Evolutionary conservation across 2,888 invertebrate species (phyloP), one percentile per base, ranked within the genome.

Genomic region (Aphrophora alni): DNA sequence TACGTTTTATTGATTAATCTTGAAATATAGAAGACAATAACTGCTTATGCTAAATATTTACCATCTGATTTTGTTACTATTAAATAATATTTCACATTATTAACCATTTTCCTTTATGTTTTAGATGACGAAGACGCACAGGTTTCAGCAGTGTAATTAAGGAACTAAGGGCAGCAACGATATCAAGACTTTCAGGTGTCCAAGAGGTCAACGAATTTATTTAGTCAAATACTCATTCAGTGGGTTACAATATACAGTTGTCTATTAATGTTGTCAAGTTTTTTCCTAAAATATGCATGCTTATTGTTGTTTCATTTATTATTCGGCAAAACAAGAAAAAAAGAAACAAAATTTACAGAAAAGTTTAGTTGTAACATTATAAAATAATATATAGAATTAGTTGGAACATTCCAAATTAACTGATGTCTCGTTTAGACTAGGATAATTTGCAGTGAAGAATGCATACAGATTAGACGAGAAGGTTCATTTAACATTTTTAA

Each of bases 51-150:
- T n/a, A n/a, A n/a, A n/a, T n/a, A n/a, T n/a, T n/a, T n/a, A n/a
- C n/a, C n/a, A n/a, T n/a, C n/a, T n/a, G n/a, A n/a, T n/a, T n/a
- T n/a, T n/a, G n/a, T n/a, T n/a, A n/a, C n/a, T n/a, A n/a, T n/a
- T n/a, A n/a, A n/a, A n/a, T n/a, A n/a, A n/a, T n/a, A n/a, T n/a
- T n/a, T n/a, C n/a, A n/a, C n/a, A n/a, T n/a, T n/a, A 33, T 33
- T 44, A 8, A 44, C 3, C 44, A 44, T 44, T 44, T 44, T 14
- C 10, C 14, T 59, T 59, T 59, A 0, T 14, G n/a, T 59, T 59
- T 59, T 14, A 59, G 59, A 59, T 59, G 59, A 59, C 59, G 59
- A 59, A 59, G 59, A 59, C 21, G 59, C 59, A 59, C 59, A 59
- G 59, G 59, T 59, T 21, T 59, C 59, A 3, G 59, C 59, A 59